Evolutionary conservation across 1,140 invertebrate species (phyloP).

Genomic region (Hydropsyche tenuis): DNA sequence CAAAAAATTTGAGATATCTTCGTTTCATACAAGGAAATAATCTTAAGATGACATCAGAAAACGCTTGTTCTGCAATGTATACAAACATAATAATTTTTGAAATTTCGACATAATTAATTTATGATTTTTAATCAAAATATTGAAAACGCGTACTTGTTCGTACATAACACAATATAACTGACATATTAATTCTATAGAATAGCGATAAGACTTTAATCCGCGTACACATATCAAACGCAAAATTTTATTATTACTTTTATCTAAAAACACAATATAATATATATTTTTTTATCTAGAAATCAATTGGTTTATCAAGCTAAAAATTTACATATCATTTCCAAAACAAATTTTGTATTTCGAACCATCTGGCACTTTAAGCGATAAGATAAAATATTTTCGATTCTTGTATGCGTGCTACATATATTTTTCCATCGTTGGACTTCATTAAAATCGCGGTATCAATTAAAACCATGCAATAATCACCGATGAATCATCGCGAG

Average conservation of each 20-base stretch:
- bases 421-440: slow-evolving; percentile 19
- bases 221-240: slow-evolving; percentile 16
- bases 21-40: too few species aligned
- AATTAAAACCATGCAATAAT: too few species aligned
- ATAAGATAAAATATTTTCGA: slow-evolving; percentile 32
- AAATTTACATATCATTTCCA: slow-evolving; percentile 38
- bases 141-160: not conserved
- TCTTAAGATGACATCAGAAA: too few species aligned
- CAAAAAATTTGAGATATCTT: too few species aligned
- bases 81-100: too few species aligned
- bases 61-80: too few species aligned
- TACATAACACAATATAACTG: not conserved
- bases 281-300: slow-evolving; percentile 35
- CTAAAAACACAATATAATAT: slow-evolving; percentile 29
- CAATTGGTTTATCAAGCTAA: slow-evolving; percentile 32
- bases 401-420: slow-evolving; percentile 4
- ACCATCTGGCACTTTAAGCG: slow-evolving; percentile 30
- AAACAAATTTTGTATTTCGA: slow-evolving; percentile 33
- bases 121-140: not conserved
- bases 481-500: too few species aligned
- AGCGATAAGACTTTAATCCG: slow-evolving; percentile 23
- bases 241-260: slow-evolving; percentile 27
- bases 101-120: too few species aligned
- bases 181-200: slow-evolving; percentile 17
- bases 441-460: slow-evolving; percentile 15